These are phyloP conservation scores for Perca fluviatilis DNA, from an alignment of 2,113 vertebrate species.

Conservation along the genomic window DNA sequence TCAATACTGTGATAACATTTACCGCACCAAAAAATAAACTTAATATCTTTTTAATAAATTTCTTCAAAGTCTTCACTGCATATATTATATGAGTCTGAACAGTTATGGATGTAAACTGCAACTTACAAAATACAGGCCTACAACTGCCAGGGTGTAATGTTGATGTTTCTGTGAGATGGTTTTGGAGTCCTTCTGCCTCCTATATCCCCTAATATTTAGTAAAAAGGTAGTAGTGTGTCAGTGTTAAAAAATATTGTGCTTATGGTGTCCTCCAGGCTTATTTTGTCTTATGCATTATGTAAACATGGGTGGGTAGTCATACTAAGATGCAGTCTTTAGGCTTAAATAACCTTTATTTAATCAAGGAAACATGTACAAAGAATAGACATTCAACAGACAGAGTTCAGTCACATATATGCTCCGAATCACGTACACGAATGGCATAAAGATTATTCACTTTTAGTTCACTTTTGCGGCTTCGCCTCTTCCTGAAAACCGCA, in stretches of 20 bases:
- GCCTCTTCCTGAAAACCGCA: neutral
- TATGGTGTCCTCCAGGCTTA: neutral
- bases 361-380: neutral
- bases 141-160: too few species aligned
- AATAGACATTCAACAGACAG: neutral
- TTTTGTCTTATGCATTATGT: neutral
- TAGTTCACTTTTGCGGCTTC: neutral
- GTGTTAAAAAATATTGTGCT: neutral
- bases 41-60: too few species aligned
- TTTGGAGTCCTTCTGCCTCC: neutral
- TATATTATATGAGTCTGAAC: too few species aligned
- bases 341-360: neutral
- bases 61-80: too few species aligned
- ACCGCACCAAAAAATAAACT: too few species aligned
- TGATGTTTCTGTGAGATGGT: neutral
- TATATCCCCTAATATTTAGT: neutral
- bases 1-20: too few species aligned
- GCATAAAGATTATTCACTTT: neutral
- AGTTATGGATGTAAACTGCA: too few species aligned
- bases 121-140: too few species aligned
- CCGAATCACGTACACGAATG: neutral
- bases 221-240: neutral
- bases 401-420: neutral
- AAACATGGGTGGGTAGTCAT: neutral
- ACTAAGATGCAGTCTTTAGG: neutral